Percentiles rank a stretch among this genome's conserved stretches.
phyloP scores from a whole-genome alignment of 1,140 invertebrate species.

The Zaprionus capensis region DNA sequence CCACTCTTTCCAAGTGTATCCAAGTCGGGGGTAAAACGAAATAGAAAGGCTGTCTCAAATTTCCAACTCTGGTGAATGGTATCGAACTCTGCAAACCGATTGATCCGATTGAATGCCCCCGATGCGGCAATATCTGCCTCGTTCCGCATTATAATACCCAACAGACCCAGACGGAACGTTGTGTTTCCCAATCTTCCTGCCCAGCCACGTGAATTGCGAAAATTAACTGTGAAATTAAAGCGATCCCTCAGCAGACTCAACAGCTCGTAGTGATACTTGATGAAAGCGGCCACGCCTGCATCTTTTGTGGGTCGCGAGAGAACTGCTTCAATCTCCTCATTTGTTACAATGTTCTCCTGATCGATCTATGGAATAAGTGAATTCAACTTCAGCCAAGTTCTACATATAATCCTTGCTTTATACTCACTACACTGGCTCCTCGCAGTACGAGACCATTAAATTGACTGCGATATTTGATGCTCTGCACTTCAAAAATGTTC shows the following conservation, averaged over 20 bases:
- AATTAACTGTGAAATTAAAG: constrained; percentile 76
- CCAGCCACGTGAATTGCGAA: constrained; percentile 80
- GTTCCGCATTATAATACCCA: constrained; percentile 74
- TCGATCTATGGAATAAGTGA: constrained; percentile 60
- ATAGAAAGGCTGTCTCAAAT: constrained; percentile 77
- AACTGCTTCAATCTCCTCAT: constrained; percentile 64
- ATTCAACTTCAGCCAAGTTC: not conserved
- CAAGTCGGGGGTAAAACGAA: constrained; percentile 72
- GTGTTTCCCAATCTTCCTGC: constrained; percentile 72
- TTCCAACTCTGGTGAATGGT: constrained; percentile 80
- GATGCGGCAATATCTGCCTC: constrained; percentile 79
- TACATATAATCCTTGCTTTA: not conserved
- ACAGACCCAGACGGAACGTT: constrained; percentile 66
- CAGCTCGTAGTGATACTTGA: constrained; percentile 77
- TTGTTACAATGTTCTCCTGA: constrained; percentile 64
- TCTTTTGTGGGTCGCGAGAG: constrained; percentile 64
- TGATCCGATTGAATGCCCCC: constrained; percentile 72
- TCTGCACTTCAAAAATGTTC: constrained; percentile 62
- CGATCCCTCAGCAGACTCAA: constrained; percentile 60
- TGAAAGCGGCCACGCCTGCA: constrained; percentile 69
- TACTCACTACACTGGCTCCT: constrained; percentile 73
- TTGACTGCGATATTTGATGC: constrained; percentile 56
- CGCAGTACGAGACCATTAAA: constrained; percentile 65
- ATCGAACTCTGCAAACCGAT: constrained; percentile 77
- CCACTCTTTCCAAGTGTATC: constrained; percentile 64